Evolutionary conservation across 2,888 invertebrate species (phyloP).

Genomic region (Fabriciana adippe): DNA sequence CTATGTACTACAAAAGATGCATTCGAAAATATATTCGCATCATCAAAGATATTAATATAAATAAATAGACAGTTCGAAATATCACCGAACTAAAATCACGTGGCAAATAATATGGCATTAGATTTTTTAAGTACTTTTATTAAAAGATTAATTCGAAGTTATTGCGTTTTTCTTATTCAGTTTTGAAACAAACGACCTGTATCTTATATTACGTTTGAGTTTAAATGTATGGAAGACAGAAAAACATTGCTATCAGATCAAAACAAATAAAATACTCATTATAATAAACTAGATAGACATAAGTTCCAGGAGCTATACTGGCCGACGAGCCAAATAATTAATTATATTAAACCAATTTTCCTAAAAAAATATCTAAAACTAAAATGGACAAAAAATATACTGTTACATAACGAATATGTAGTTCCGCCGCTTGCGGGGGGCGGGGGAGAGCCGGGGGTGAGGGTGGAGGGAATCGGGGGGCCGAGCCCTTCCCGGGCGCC

Average conservation of each 20-base stretch:
- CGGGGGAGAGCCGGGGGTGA: conserved; percentile 7
- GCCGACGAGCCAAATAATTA: conserved; percentile 66
- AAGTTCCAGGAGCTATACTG: conserved; percentile 64
- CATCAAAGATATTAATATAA: conserved; percentile 64
- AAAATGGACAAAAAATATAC: conserved; percentile 69
- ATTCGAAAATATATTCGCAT: conserved; percentile 56
- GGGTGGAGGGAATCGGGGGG: conserved; percentile 20
- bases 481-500: not conserved
- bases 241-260: conserved; percentile 79
- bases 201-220: conserved; percentile 35
- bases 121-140: conserved; percentile 76
- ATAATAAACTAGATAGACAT: conserved; percentile 51
- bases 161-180: conserved; percentile 38
- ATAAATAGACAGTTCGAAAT: conserved; percentile 71
- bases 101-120: conserved; percentile 82
- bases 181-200: conserved; percentile 19
- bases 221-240: conserved; percentile 73
- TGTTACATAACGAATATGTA: conserved; percentile 61
- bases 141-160: conserved; percentile 55
- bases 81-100: conserved; percentile 78
- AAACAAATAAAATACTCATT: conserved; percentile 58
- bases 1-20: conserved; percentile 60
- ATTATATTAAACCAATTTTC: conserved; percentile 66
- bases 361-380: conserved; percentile 67
- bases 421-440: conserved; percentile 49